phyloP scores from a whole-genome alignment of 2,797 vertebrate genomes.

The Syngnathus rostellatus region DNA sequence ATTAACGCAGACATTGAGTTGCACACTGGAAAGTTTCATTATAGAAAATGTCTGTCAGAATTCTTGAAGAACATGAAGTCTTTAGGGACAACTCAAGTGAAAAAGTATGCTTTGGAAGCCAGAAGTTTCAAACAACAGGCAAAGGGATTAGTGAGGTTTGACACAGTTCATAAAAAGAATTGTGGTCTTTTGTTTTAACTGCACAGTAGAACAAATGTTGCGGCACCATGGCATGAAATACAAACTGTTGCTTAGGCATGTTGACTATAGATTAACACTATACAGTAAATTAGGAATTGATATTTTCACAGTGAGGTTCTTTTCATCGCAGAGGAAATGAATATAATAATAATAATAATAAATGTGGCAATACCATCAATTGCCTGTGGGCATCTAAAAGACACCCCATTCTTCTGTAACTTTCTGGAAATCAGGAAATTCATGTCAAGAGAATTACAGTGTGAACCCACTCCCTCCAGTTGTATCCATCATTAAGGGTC shows the following conservation, averaged over 20 bases:
- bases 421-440: constrained; percentile 67
- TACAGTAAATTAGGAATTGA: constrained; percentile 53
- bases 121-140: neutral
- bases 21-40: constrained; percentile 14
- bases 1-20: constrained; percentile 27
- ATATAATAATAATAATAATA: constrained; percentile 6
- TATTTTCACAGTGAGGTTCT: constrained; percentile 25
- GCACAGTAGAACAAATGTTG: constrained; percentile 13
- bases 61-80: constrained; percentile 27
- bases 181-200: constrained; percentile 6
- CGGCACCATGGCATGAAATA: constrained; percentile 11
- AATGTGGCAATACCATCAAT: constrained; percentile 45
- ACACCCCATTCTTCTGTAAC: constrained; percentile 53
- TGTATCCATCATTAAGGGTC: constrained; percentile 73
- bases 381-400: constrained; percentile 51
- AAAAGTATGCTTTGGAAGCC: constrained; percentile 21
- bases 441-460: constrained; percentile 65
- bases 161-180: constrained; percentile 21
- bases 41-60: constrained; percentile 38
- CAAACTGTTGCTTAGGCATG: constrained; percentile 33
- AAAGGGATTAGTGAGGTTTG: constrained; percentile 4
- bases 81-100: constrained; percentile 11
- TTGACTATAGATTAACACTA: constrained; percentile 38
- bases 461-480: constrained; percentile 69
- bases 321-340: constrained; percentile 13